Conservation (phyloP, 2,888 invertebrate genomes). For the Thelaira solivaga region DNA sequence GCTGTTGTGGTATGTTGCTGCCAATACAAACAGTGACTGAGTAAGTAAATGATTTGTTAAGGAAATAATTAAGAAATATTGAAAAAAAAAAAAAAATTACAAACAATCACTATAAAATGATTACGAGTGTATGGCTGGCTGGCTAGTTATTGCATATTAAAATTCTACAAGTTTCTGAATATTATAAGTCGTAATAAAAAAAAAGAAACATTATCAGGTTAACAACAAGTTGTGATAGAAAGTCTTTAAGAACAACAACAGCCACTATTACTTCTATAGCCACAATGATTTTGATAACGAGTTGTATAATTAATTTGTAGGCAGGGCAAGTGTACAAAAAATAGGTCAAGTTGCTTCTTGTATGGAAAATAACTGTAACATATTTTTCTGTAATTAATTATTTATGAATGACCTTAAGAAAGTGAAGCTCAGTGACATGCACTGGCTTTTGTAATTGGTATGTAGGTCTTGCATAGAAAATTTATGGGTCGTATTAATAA, state of each 20-base stretch:
- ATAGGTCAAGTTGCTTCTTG: constrained; percentile 12
- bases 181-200: neutral
- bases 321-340: constrained; percentile 2
- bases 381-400: too few species aligned
- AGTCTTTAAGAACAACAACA: neutral
- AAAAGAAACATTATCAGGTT: constrained; percentile 1
- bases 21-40: constrained; percentile 11
- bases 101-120: neutral
- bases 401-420: neutral
- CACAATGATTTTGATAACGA: too few species aligned
- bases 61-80: constrained; percentile 55
- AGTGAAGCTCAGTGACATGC: too few species aligned
- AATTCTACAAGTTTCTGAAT: constrained; percentile 28
- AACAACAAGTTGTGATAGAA: constrained; percentile 11
- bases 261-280: neutral
- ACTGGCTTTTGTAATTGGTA: too few species aligned
- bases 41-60: constrained; percentile 37
- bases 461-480: neutral
- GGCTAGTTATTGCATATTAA: too few species aligned
- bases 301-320: constrained; percentile 1
- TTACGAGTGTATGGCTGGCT: too few species aligned
- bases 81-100: constrained; percentile 16
- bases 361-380: neutral
- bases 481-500: neutral
- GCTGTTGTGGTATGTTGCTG: neutral